Conservation (phyloP, 2,113 vertebrate genomes). For the Cyprinodon brontotheroides region DNA sequence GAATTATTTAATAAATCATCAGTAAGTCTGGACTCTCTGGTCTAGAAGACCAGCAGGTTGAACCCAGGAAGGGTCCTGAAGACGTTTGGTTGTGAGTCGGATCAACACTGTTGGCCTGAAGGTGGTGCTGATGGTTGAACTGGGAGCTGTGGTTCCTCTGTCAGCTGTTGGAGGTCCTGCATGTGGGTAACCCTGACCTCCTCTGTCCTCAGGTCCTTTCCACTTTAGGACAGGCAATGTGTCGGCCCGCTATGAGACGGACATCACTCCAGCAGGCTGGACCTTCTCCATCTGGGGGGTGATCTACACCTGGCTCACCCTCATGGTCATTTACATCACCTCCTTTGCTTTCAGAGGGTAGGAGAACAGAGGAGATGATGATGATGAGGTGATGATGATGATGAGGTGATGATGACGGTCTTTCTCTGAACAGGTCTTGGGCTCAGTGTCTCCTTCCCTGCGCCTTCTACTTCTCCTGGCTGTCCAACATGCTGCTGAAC, state of each 20-base stretch:
- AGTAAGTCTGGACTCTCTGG: no score
- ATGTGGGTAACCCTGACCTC: neutral
- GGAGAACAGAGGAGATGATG: neutral
- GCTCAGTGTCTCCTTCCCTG: conserved; percentile 71
- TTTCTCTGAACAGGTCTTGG: conserved; percentile 62
- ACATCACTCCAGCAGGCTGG: conserved; percentile 79
- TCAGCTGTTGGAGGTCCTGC: neutral
- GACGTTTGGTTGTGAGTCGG: no score
- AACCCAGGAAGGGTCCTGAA: no score
- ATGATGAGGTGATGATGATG: neutral
- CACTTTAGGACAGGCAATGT: conserved; percentile 62
- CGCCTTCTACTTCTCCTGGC: conserved; percentile 76
- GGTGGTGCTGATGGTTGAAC: no score
- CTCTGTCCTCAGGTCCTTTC: conserved; percentile 67
- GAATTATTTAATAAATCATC: no score
- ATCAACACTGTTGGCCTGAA: no score
- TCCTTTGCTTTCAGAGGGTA: conserved; percentile 76
- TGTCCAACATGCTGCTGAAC: conserved; percentile 76
- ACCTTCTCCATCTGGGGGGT: conserved; percentile 82
- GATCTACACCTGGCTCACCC: conserved; percentile 78
- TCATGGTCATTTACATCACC: conserved; percentile 74
- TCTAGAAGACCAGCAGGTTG: no score
- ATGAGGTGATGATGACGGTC: conserved; percentile 18
- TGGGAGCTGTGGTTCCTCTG: no score
- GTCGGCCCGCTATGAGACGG: conserved; percentile 67